Evolutionary conservation across 2,888 invertebrate genomes (phyloP), one percentile per base, ranked within the genome.

Genomic region (Amphipyra berbera): DNA sequence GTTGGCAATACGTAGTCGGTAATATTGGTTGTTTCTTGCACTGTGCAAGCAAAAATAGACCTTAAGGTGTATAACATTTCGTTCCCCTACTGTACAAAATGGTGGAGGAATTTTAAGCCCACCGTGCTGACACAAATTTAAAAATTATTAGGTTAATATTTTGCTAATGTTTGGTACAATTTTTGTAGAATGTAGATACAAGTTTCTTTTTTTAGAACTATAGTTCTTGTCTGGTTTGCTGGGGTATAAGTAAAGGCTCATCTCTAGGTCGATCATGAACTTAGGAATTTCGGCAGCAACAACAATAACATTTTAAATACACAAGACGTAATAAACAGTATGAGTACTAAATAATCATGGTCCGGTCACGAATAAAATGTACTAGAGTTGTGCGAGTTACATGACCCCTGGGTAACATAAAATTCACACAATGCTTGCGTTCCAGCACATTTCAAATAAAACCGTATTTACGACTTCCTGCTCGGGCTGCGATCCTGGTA

Each of bases 401-500:
- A 87, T 76, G 80, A 79, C 90, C 90, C 90, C 65, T 64, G 91
- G 87, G 91, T 74, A 78, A 80, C 85, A 83, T 91, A 86, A 89
- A 83, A 84, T 84, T 79, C 81, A 82, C 85, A 84, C 84, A 82
- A 84, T 83, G 86, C 84, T 82, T 81, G 84, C 82, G 82, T 85
- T 83, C 84, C 81, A 86, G 81, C 82, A 83, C 87, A 86, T 87
- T 89, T 87, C 88, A 87, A 90, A 90, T 90, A 88, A 89, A 89
- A 85, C 82, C 79, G 87, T 90, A 91, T 92, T 91, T 91, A 92
- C 83, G 84, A 86, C 87, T 87, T 88, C 85, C 87, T 85, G 68
- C 80, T 73, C 69, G 61, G 68, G 69, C 76, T 83, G 82, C 76
- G 70, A 70, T 73, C 78, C 79, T 83, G 73, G 79, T 84, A 78